These are phyloP conservation scores for Cinclus mexicanus DNA, from an alignment of 2,113 vertebrate species.

Conservation along the genomic window DNA sequence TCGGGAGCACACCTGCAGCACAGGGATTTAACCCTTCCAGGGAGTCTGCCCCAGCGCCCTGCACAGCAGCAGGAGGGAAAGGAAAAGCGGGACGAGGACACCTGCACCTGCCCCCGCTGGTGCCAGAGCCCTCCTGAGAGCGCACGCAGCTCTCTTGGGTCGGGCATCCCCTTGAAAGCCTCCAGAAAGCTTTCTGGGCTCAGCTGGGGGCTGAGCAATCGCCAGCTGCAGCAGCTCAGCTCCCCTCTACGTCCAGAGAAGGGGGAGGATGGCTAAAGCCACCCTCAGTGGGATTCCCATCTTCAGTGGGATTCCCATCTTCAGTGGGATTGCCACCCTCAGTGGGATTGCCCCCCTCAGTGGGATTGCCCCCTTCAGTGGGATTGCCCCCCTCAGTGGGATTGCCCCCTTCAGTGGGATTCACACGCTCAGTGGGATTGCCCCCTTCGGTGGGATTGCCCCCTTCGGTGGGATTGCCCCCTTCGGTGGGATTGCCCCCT, in stretches of 20 bases:
- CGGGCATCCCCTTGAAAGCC: neutral
- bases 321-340: too few species aligned
- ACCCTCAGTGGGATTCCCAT: fast-evolving
- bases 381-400: too few species aligned
- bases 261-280: neutral
- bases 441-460: too few species aligned
- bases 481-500: too few species aligned
- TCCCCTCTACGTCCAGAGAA: neutral
- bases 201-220: neutral
- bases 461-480: too few species aligned
- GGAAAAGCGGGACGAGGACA: fast-evolving
- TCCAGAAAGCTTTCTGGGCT: fast-evolving
- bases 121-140: neutral
- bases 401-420: too few species aligned
- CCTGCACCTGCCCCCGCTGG: neutral
- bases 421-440: too few species aligned
- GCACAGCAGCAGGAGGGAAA: neutral
- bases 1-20: neutral
- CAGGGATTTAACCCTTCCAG: neutral
- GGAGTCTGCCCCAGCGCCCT: neutral
- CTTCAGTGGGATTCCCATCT: too few species aligned
- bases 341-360: too few species aligned
- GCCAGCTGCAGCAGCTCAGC: fast-evolving
- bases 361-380: too few species aligned
- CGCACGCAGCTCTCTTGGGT: neutral